These are phyloP conservation scores for Protaetia brevitarsis DNA, from an alignment of 1,140 invertebrate genomes.

Conservation along the genomic window DNA sequence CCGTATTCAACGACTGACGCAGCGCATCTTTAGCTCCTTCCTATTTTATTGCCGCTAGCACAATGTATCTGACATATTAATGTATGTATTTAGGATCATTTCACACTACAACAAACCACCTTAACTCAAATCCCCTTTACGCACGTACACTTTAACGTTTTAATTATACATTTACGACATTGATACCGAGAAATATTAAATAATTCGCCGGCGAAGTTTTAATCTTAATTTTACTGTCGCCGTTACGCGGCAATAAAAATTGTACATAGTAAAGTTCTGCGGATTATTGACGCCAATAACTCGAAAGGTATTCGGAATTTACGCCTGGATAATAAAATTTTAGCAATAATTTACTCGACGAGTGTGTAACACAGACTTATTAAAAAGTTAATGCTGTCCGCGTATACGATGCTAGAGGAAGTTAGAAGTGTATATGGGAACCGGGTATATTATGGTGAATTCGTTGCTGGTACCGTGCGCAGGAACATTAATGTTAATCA, in stretches of 20 bases:
- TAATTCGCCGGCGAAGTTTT: constrained; percentile 1
- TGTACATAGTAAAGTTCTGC: background rate
- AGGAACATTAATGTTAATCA: constrained; percentile 1
- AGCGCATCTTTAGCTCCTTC: too few relatives aligned
- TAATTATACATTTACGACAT: constrained; percentile 11
- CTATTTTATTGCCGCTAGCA: too few relatives aligned
- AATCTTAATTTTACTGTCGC: constrained; percentile 4
- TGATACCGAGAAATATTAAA: constrained; percentile 8
- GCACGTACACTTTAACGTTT: background rate
- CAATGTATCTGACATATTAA: too few relatives aligned
- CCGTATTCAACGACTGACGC: too few relatives aligned
- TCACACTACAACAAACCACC: too few relatives aligned
- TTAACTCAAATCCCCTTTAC: background rate
- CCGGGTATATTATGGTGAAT: too few relatives aligned
- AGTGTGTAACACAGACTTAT: constrained; percentile 1
- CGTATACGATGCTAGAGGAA: too few relatives aligned
- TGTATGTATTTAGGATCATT: too few relatives aligned
- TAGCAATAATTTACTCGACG: constrained; percentile 7
- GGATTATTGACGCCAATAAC: constrained; percentile 14
- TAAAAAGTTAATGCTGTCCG: constrained; percentile 1
- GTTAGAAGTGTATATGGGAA: background rate
- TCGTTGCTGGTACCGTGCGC: too few relatives aligned
- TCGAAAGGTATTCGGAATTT: background rate
- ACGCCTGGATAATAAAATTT: constrained; percentile 15
- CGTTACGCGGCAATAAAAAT: background rate